A percentile compares a stretch with the other conserved stretches of the same genome.
These are phyloP conservation scores for Trematocara caparti DNA, from an alignment of 2,797 vertebrate species.

Conservation along the genomic window DNA sequence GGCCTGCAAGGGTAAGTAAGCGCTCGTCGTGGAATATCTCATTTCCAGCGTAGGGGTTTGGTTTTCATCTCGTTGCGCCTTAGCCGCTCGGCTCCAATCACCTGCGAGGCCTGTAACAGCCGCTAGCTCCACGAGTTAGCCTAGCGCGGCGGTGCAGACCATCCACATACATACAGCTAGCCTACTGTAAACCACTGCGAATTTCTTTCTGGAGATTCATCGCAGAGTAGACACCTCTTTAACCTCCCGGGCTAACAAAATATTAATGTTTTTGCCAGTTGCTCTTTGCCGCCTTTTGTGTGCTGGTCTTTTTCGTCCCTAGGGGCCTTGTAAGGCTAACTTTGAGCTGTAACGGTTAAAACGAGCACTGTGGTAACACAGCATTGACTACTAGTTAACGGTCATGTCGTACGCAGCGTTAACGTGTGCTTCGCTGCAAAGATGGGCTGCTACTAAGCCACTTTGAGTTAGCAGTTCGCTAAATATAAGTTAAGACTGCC, in stretches of 20 bases:
- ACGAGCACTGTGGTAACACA: not conserved
- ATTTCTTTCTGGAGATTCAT: constrained; percentile 28
- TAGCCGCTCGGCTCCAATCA: not conserved
- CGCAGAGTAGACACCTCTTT: not conserved
- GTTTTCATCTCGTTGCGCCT: not conserved
- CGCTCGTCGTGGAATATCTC: not conserved
- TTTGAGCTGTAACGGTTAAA: constrained; percentile 9
- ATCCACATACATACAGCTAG: not conserved
- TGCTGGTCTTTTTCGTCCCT: not conserved
- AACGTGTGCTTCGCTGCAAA: not conserved
- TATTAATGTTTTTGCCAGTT: not conserved
- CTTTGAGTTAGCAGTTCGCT: not conserved
- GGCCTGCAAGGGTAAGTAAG: too few relatives aligned
- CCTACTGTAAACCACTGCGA: not conserved
- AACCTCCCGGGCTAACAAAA: not conserved
- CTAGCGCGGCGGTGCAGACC: constrained; percentile 26
- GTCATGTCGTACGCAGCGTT: not conserved
- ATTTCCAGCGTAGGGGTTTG: not conserved
- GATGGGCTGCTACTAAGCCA: not conserved
- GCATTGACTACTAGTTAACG: not conserved
- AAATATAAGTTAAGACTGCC: not conserved
- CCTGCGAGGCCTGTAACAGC: constrained; percentile 58
- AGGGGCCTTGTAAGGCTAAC: constrained; percentile 37
- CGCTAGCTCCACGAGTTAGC: constrained; percentile 60
- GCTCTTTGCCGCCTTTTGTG: not conserved